Conservation (phyloP, 2,113 vertebrate species). For the Lutjanus erythropterus region DNA sequence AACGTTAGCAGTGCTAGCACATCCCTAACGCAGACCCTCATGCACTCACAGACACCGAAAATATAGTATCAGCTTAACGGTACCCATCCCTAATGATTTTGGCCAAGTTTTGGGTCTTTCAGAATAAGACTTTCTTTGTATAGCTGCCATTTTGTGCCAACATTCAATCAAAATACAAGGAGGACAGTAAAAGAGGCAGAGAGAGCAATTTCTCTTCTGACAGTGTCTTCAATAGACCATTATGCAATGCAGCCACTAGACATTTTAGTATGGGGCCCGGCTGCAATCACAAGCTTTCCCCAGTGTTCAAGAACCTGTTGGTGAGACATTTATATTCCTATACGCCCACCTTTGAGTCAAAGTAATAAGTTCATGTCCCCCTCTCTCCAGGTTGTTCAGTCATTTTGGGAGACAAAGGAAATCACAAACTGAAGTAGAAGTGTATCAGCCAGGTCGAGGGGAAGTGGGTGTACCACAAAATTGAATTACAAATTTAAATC, state of each 20-base stretch:
- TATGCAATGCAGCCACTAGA: slow-evolving; percentile 15
- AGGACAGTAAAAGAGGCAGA: background rate
- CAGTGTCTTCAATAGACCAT: slow-evolving; percentile 16
- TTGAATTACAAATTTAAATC: slow-evolving; percentile 54
- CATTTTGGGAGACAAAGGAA: slow-evolving; percentile 50
- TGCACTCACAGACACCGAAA: too few species aligned
- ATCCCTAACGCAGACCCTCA: too few species aligned
- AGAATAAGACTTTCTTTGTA: background rate
- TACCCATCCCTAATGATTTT: too few species aligned
- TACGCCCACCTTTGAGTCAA: slow-evolving; percentile 59
- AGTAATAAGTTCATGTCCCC: slow-evolving; percentile 54
- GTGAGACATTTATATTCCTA: slow-evolving; percentile 49
- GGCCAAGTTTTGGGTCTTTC: too few species aligned
- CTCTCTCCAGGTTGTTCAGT: slow-evolving; percentile 44
- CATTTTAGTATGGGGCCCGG: slow-evolving; percentile 20
- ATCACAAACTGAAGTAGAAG: slow-evolving; percentile 48
- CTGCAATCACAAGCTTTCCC: slow-evolving; percentile 35
- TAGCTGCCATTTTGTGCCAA: background rate
- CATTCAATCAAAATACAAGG: slow-evolving; percentile 1
- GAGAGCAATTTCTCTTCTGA: slow-evolving; percentile 15
- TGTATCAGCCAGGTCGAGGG: slow-evolving; percentile 29
- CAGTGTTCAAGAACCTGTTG: slow-evolving; percentile 27
- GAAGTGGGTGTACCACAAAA: slow-evolving; percentile 30
- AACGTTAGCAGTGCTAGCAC: too few species aligned
- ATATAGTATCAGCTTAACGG: too few species aligned